These are phyloP conservation scores for Loris lydekkerianus DNA, from an alignment of 2,797 vertebrate genomes.

Conservation along the genomic window DNA sequence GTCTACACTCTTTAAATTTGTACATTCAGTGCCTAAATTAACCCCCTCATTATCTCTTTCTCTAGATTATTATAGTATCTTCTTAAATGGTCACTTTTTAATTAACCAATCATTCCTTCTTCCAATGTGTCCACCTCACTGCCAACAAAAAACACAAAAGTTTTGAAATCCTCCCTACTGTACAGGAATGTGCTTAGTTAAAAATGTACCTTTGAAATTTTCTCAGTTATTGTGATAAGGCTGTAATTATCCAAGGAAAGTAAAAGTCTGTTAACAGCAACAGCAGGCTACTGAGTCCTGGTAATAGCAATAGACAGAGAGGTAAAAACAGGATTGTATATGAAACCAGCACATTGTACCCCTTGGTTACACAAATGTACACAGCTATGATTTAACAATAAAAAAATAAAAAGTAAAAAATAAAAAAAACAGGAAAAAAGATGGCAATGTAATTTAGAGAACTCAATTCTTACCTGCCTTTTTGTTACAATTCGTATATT, in stretches of 20 bases:
- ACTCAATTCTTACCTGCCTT: constrained; percentile 15
- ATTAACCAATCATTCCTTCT: background rate
- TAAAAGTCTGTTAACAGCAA: constrained; percentile 54
- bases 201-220: background rate
- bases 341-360: no score
- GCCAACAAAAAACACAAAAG: background rate
- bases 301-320: background rate
- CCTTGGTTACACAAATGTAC: no score
- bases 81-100: constrained; percentile 4
- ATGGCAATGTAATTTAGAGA: constrained; percentile 47
- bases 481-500: constrained; percentile 35
- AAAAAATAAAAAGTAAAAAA: no score
- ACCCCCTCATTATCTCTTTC: background rate
- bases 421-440: background rate
- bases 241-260: constrained; percentile 61
- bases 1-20: constrained; percentile 39
- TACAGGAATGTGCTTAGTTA: constrained; percentile 7
- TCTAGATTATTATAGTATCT: background rate
- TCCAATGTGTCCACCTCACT: background rate
- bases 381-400: no score
- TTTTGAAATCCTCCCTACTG: background rate
- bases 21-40: background rate
- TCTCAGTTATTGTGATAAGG: constrained; percentile 20
- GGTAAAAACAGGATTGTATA: background rate
- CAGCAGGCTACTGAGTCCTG: background rate